These are phyloP conservation scores for Euwallacea similis DNA, from an alignment of 1,140 invertebrate species.

Conservation along the genomic window DNA sequence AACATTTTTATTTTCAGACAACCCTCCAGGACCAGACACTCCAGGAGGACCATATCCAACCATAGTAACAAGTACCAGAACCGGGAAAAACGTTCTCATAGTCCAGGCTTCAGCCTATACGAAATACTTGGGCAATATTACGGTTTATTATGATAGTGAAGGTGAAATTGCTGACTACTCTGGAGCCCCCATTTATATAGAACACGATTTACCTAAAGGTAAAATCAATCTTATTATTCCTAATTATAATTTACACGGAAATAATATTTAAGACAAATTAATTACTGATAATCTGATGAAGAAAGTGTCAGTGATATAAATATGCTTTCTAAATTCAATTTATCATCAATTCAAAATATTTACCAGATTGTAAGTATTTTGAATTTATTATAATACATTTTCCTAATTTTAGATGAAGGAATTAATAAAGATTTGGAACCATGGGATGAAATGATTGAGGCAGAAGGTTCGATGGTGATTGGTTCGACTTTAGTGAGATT, in stretches of 20 bases:
- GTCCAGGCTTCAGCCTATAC: constrained; percentile 71
- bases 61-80: constrained; percentile 45
- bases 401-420: constrained; percentile 44
- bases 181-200: constrained; percentile 76
- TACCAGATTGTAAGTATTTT: no score
- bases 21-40: constrained; percentile 52
- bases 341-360: no score
- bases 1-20: constrained; percentile 24
- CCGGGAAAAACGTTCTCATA: constrained; percentile 65
- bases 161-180: constrained; percentile 69
- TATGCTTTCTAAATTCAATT: no score
- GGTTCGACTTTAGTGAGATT: constrained; percentile 62
- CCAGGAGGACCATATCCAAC: constrained; percentile 60
- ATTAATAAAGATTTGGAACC: constrained; percentile 58
- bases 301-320: no score
- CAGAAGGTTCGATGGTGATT: constrained; percentile 59
- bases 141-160: constrained; percentile 71
- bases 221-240: constrained; percentile 30
- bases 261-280: no score
- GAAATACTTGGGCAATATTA: constrained; percentile 74
- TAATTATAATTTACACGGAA: background rate
- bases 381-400: background rate
- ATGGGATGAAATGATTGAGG: constrained; percentile 64
- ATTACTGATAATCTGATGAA: no score
- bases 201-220: constrained; percentile 66